Evolutionary conservation across 2,113 vertebrate genomes (phyloP), one percentile per base, ranked within the genome.

Genomic region (Heterotis niloticus): DNA sequence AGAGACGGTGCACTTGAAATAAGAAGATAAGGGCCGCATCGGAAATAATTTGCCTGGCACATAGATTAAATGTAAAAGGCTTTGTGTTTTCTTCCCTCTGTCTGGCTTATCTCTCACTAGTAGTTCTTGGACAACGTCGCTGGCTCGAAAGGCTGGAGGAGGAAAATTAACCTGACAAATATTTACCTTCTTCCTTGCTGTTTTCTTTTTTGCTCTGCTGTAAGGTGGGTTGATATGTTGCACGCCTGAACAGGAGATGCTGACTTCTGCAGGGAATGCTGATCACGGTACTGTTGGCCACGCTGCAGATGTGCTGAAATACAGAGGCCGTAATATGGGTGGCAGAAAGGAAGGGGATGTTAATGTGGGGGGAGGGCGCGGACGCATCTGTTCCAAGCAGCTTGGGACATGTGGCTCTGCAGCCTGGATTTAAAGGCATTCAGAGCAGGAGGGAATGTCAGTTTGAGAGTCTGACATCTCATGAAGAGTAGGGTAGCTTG

Each of bases 1-100:
- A 83, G 76, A 86, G 86, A 88, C 78, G 85, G 59, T 56, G 23
- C 79, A 82, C 83, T 84, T 83, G 81, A 87, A 85, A 87, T 79
- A 81, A 87, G 85, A 87, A 80, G 83, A 88, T 87, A 82, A 88
- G 83, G 75, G 85, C 79, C 57, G 18, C 75, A 80, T 86, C 78
- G 87, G 82, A 79, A 87, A 86, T 89, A 88, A 90, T 84, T 83
- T 78, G 82, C 74, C 74, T 54, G 20, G 12, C 81, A 84, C 85
- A 90, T 86, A 83, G 85, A 89, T 89, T 84, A 75, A 64, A 75
- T 75, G 74, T 44, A 75, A 75, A 75, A 75, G 74, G 74, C 26
- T 34, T 17, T 20, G 34, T 20, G n/a, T 57, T 75, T 64, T 75
- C 73, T 64, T 62, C 59, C 34, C 57, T 17, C 9, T 62, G 18